Evolutionary conservation across 2,797 vertebrate species (phyloP), one percentile per base, ranked within the genome.

Genomic region (Podargus strigoides): DNA sequence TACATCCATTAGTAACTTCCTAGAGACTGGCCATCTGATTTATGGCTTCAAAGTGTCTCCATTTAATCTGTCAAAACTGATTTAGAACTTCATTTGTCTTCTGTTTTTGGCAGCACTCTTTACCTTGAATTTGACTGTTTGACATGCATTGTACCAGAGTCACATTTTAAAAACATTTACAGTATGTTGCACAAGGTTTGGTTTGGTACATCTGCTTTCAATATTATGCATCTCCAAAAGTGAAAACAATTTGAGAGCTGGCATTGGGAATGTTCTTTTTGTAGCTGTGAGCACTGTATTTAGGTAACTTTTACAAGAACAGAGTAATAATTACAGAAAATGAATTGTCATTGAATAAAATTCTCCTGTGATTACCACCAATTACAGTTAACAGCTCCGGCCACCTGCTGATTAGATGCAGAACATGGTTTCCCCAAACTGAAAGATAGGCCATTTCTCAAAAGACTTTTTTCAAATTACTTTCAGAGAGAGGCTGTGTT

Each of bases 161-260:
- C 97, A 98, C 95, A 95, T 98, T 98, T 97, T 95, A 97, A 98
- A 98, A 98, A 97, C 96, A 96, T 97, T 97, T 97, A 98, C 94
- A 97, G 94, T 97, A 96, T 75, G 47, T 89, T 92, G 44, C 66
- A 84, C 84, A 53, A 53, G 53, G 62, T 88, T 97, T 94, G 83
- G 56, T 96, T 97, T 98, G 92, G 95, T 98, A 99, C 99, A 99
- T 99, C 98, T 99, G 99, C 98, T 99, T 99, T 98, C 98, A 98
- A 99, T 99, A 98, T 98, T 95, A 96, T 66, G 97, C 98, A 98
- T 98, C 98, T 98, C 98, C 79, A 92, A 98, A 98, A 98, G 98
- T 98, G 98, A 98, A 99, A 97, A 95, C 98, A 98, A 89, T 96
- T 99, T 98, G 98, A 98, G 97, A 97, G 93, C 95, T 99, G 98